A percentile compares a stretch with the other conserved stretches of the same genome.
Conservation (phyloP, 1,140 invertebrate genomes). For the Epicauta chinensis region DNA sequence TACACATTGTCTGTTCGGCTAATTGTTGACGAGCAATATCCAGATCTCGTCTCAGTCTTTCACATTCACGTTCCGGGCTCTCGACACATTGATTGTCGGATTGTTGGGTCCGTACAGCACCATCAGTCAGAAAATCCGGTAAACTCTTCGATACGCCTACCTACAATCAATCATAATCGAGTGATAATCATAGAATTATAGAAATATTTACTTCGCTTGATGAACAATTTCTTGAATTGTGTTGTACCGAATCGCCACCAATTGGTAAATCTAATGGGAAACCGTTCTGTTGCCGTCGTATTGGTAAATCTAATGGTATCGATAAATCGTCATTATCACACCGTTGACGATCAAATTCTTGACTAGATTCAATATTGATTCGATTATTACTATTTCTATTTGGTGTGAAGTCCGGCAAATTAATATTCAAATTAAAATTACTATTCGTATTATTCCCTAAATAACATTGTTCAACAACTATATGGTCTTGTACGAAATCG, state of each 20-base stretch:
- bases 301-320: slow-evolving; percentile 34
- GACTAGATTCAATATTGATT: slow-evolving; percentile 24
- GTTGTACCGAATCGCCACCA: slow-evolving; percentile 3
- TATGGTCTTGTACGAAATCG: slow-evolving; percentile 62
- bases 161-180: slow-evolving; percentile 18
- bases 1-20: slow-evolving; percentile 47
- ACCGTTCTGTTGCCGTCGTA: slow-evolving; percentile 27
- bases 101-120: slow-evolving; percentile 50
- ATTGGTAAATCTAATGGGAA: slow-evolving; percentile 46
- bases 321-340: slow-evolving; percentile 39
- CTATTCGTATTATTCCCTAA: slow-evolving; percentile 39
- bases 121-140: slow-evolving; percentile 67
- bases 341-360: slow-evolving; percentile 40
- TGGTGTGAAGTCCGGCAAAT: slow-evolving; percentile 55
- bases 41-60: slow-evolving; percentile 51
- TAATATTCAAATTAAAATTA: slow-evolving; percentile 40
- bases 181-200: background rate
- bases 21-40: slow-evolving; percentile 48
- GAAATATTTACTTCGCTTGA: slow-evolving; percentile 22
- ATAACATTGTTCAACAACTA: slow-evolving; percentile 55
- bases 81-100: slow-evolving; percentile 40
- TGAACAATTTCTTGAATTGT: slow-evolving; percentile 26
- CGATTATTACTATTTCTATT: slow-evolving; percentile 30
- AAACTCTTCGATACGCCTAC: slow-evolving; percentile 54
- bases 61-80: slow-evolving; percentile 46